Conservation (phyloP, 2,113 vertebrate genomes). For the Nycticryphes semicollaris region DNA sequence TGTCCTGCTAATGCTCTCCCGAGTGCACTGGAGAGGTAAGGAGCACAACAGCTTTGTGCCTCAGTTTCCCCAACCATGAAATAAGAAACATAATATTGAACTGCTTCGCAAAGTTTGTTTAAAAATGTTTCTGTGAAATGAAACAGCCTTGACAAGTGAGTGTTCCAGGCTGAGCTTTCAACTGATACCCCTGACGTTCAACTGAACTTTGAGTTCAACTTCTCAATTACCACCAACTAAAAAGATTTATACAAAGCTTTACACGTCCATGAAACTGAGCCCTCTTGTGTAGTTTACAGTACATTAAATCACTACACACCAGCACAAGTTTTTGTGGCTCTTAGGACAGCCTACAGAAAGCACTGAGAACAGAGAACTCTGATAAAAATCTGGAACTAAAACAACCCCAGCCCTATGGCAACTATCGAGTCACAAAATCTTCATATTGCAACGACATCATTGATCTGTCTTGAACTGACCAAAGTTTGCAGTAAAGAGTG, state of each 20-base stretch:
- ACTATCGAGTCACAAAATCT: neutral
- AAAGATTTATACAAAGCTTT: neutral
- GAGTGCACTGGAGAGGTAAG: neutral
- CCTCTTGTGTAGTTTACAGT: neutral
- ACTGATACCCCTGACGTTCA: neutral
- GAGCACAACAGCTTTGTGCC: neutral
- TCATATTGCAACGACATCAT: neutral
- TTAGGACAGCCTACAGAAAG: neutral
- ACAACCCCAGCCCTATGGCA: neutral
- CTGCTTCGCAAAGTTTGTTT: neutral
- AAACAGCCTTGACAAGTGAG: neutral
- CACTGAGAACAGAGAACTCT: neutral
- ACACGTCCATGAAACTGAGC: neutral
- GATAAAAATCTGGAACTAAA: conserved; percentile 9
- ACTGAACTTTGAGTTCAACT: neutral
- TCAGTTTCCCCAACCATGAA: neutral
- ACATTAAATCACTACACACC: neutral
- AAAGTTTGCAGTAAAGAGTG: neutral
- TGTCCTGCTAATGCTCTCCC: neutral
- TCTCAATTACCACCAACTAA: neutral
- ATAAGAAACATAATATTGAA: neutral
- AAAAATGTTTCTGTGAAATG: neutral
- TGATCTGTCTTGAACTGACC: neutral
- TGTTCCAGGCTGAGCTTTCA: neutral
- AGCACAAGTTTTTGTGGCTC: neutral